Conservation (phyloP, 2,888 invertebrate genomes). For the Blomia tropicalis region DNA sequence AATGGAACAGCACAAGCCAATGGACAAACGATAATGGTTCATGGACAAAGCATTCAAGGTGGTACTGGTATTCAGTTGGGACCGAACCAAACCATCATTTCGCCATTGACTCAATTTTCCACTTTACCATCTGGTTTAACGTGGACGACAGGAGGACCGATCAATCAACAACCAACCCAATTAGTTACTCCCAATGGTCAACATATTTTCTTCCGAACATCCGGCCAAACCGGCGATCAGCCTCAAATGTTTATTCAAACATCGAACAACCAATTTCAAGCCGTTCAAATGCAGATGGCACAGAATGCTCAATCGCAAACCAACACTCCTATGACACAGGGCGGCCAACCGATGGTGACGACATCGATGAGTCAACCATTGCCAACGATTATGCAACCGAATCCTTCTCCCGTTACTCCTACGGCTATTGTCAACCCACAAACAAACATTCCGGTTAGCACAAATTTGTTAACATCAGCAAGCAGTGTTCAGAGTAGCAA, state of each 20-base stretch:
- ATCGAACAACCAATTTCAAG: conserved; percentile 17
- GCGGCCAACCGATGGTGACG: background rate
- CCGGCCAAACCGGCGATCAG: background rate
- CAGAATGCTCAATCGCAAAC: background rate
- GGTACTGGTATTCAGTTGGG: background rate
- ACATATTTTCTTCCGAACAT: conserved; percentile 11
- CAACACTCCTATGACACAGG: background rate
- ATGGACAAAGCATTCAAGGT: conserved; percentile 9
- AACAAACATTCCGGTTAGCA: background rate
- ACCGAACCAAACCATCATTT: conserved; percentile 4
- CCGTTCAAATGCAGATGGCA: conserved; percentile 14
- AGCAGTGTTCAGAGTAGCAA: background rate
- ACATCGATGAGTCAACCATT: background rate
- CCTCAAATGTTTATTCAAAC: conserved; percentile 20
- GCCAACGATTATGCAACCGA: conserved; percentile 13
- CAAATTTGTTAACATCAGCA: background rate
- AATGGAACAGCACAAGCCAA: background rate
- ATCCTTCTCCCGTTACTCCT: background rate
- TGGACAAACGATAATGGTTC: conserved; percentile 10
- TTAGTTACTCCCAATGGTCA: conserved; percentile 11
- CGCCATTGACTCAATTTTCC: conserved; percentile 13
- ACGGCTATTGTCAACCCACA: background rate
- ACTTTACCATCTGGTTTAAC: background rate
- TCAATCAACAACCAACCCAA: conserved; percentile 15
- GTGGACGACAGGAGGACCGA: conserved; percentile 16